Evolutionary conservation across 2,888 invertebrate genomes (phyloP).

Genomic region (Hypercompe scribonia): DNA sequence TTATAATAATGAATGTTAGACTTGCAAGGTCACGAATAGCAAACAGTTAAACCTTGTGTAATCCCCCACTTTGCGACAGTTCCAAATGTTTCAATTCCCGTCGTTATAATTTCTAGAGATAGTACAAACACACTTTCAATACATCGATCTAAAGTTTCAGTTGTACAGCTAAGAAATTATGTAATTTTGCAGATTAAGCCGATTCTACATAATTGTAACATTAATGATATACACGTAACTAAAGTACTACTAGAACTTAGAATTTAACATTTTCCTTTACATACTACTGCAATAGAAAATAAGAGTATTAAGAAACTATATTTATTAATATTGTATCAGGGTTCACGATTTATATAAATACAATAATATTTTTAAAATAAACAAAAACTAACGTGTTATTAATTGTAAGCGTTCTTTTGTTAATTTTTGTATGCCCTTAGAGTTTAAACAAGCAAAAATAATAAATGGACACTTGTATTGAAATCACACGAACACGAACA

Average conservation of each 20-base stretch:
- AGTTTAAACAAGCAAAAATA: too few species aligned
- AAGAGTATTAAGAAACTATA: neutral
- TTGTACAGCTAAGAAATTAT: neutral
- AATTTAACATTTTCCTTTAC: neutral
- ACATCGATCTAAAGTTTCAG: neutral
- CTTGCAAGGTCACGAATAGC: constrained; percentile 69
- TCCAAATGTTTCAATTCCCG: constrained; percentile 58
- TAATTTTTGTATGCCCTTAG: too few species aligned
- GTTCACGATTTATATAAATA: neutral
- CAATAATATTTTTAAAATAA: too few species aligned
- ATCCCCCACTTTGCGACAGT: constrained; percentile 60
- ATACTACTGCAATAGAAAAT: neutral
- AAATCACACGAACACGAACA: too few species aligned
- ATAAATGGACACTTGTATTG: too few species aligned
- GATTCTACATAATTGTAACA: neutral
- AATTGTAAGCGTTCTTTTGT: too few species aligned
- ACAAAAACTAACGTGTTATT: too few species aligned
- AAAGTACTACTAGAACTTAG: neutral
- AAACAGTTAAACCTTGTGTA: constrained; percentile 66
- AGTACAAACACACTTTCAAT: constrained; percentile 19
- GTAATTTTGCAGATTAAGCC: neutral
- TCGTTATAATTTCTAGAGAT: constrained; percentile 57
- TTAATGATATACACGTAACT: too few species aligned
- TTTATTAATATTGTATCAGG: neutral
- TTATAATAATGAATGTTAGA: constrained; percentile 62